Base-by-base conservation (phyloP, 2,797 vertebrate genomes). In the Gorsachius magnificus region DNA sequence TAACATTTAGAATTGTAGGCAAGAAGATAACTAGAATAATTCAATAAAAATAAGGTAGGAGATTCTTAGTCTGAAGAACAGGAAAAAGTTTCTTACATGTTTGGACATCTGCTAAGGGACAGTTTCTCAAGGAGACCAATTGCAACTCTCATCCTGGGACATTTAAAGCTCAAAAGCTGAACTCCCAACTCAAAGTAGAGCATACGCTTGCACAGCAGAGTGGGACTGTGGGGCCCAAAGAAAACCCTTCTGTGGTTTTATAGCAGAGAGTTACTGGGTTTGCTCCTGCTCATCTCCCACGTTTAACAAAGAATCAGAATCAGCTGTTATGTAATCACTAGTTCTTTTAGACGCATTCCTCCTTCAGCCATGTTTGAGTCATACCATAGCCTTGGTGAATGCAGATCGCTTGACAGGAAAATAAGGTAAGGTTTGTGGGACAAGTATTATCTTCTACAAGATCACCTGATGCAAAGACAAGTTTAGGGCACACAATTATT, bases 151-250 rank as follows among this genome's bases (percentile, higher is more conserved):
- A 66, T 33, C 7, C 48, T 26, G 50, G 31, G 38, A 84, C 29
- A 80, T 29, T 72, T 31, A 46, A 56, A 79, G 64, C 63, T 74
- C 51, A 56, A 16, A 82, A 89, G 50, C 22, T 48, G 19, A 88
- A 82, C 41, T 53, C 29, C 29, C 33, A 87, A 11, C 33, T 81
- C 57, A 41, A 10, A 12, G 43, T 8, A 68, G 31, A 80, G 53
- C 24, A 58, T 35, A 89, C 43, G 29, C 43, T 31, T 81, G 45
- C 4, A 25, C 0, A 19, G 36, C 26, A 78, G n/a, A 61, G 16
- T 25, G 35, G 20, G 38, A 43, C 13, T 12, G 28, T 0, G 2
- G 28, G 19, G 22, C n/a, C 45, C 2, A 0, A 35, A 65, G 50
- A 54, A 19, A 48, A 69, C 13, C 19, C 24, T 56, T 60, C 48